Conservation (phyloP, 2,113 vertebrate genomes). For the Gambusia affinis region DNA sequence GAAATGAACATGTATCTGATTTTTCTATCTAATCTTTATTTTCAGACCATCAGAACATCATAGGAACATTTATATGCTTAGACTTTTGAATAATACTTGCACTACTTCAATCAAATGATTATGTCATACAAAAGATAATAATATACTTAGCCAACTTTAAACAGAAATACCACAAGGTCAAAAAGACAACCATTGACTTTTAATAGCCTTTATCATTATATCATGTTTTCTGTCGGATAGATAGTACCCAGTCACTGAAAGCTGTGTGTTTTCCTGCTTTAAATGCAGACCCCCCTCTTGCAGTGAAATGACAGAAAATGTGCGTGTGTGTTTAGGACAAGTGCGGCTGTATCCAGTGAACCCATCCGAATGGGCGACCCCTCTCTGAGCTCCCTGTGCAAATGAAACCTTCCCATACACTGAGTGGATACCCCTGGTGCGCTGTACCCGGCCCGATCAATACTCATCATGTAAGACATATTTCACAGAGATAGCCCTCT, state of each 20-base stretch:
- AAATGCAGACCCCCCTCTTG: constrained; percentile 18
- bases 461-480: constrained; percentile 74
- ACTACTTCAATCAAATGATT: constrained; percentile 25
- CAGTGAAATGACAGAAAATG: neutral
- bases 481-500: constrained; percentile 61
- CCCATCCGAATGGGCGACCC: constrained; percentile 17
- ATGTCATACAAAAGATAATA: constrained; percentile 3
- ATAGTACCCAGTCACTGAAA: neutral
- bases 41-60: constrained; percentile 44
- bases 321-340: constrained; percentile 13
- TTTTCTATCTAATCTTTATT: constrained; percentile 52
- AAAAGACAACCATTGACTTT: constrained; percentile 7
- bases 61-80: constrained; percentile 3
- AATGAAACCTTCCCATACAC: constrained; percentile 56
- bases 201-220: neutral
- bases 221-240: constrained; percentile 3
- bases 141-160: constrained; percentile 36
- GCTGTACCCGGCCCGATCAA: constrained; percentile 59
- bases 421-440: constrained; percentile 33
- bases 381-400: constrained; percentile 35
- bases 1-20: constrained; percentile 51
- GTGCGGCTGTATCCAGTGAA: constrained; percentile 18
- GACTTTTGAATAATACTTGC: constrained; percentile 14
- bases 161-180: constrained; percentile 13
- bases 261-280: constrained; percentile 14